Evolutionary conservation across 2,888 invertebrate genomes (phyloP).

Genomic region (Calliphora vomitoria): DNA sequence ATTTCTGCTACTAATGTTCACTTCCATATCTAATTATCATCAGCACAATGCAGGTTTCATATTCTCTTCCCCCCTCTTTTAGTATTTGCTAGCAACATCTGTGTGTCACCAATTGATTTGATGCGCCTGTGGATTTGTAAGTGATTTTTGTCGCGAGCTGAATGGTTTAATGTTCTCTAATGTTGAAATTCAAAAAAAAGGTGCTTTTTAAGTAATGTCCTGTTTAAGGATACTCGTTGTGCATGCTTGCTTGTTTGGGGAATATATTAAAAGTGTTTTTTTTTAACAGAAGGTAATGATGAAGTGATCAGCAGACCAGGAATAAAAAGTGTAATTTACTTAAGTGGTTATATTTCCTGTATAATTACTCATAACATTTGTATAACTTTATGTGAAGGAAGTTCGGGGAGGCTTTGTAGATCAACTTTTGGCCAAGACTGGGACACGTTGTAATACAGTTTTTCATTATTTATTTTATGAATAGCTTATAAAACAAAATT

Average conservation of each 20-base stretch:
- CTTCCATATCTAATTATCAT: conserved; percentile 30
- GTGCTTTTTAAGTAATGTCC: conserved; percentile 8
- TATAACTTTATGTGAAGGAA: no score
- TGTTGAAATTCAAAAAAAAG: background rate
- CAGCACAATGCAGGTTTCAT: conserved; percentile 32
- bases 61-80: background rate
- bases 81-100: conserved; percentile 49
- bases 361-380: no score
- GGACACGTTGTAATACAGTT: no score
- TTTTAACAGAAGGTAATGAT: background rate
- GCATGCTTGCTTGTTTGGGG: conserved; percentile 26
- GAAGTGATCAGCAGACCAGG: no score
- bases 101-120: conserved; percentile 63
- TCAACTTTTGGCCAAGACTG: no score
- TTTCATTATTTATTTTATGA: no score
- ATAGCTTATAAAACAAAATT: no score
- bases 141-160: conserved; percentile 38
- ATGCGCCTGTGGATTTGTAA: conserved; percentile 45
- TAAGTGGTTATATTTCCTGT: no score
- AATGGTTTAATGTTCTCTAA: background rate
- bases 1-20: background rate
- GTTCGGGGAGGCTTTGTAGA: no score
- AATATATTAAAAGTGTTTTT: background rate
- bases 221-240: conserved; percentile 10
- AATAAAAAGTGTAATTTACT: no score